These are phyloP conservation scores for Mobula hypostoma DNA, from an alignment of 2,113 vertebrate genomes.

Conservation along the genomic window DNA sequence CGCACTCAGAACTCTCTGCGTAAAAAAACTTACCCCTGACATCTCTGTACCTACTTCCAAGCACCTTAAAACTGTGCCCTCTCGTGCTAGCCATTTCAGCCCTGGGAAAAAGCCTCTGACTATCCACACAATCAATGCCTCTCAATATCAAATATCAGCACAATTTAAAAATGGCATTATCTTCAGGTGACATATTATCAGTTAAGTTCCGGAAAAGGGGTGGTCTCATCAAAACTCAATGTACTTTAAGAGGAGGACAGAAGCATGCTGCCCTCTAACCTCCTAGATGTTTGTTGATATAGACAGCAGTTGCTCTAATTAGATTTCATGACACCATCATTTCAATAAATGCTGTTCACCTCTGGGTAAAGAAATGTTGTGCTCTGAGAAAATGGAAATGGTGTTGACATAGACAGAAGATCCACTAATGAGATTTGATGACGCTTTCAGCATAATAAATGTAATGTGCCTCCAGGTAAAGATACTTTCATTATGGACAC, in stretches of 20 bases:
- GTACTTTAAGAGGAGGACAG: neutral
- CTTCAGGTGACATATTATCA: too few relatives aligned
- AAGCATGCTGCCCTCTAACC: neutral
- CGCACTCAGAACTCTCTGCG: too few relatives aligned
- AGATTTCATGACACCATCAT: neutral
- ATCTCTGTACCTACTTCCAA: too few relatives aligned
- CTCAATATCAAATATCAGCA: neutral
- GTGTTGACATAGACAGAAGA: neutral
- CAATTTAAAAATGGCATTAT: neutral
- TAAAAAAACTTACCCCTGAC: too few relatives aligned
- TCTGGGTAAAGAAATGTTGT: slow-evolving; percentile 20
- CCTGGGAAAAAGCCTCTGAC: too few relatives aligned
- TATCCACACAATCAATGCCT: too few relatives aligned
- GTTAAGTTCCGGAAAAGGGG: neutral
- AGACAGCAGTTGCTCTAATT: neutral
- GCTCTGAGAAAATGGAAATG: neutral
- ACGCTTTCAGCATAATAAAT: neutral
- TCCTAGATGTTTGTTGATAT: neutral
- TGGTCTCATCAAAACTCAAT: neutral
- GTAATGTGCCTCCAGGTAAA: neutral
- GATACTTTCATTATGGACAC: neutral
- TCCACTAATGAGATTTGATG: neutral
- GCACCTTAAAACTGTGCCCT: too few relatives aligned
- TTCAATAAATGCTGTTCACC: slow-evolving; percentile 4
- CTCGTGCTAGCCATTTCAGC: too few relatives aligned